Evolutionary conservation across 2,888 invertebrate genomes (phyloP), one percentile per base, ranked within the genome.

Genomic region (Leptinotarsa peninsularis): DNA sequence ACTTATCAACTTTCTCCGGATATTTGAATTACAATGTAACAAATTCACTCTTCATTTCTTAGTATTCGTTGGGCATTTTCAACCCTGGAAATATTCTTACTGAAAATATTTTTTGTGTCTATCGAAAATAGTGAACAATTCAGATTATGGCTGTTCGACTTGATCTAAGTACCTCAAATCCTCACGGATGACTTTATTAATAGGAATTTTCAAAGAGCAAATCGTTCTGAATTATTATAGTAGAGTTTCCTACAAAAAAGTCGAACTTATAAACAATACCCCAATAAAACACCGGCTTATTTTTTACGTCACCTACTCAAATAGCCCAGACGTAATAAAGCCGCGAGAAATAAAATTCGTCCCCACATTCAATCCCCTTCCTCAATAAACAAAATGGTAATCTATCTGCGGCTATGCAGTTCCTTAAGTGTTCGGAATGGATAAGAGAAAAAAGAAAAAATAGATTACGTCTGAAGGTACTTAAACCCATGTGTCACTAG

Each of bases 321-420:
- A 71, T 49, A 66, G 52, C 71, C 63, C 71, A 71, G 66, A 66
- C 63, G 52, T 23, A 71, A 71, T 66, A 52, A 71, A 71, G 52
- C n/a, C 43, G 63, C 27, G 4, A n/a, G 43, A 71, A 71, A 66
- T 66, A 71, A 71, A 71, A 71, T 27, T 49, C 43, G n/a, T 50
- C 27, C 43, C 66, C 50, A 43, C 66, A 50, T 33, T 60, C 52
- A 21, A 71, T 27, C 49, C 71, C 71, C 60, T 66, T 63, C 23
- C 23, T 49, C 60, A 66, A 66, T 66, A 71, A 71, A 71, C 71
- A 63, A 49, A 71, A 63, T 49, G 63, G 27, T 71, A 71, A 71
- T 71, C 52, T 71, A 49, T 66, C 21, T 49, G 66, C 27, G 50
- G 27, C 63, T n/a, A 63, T 60, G 23, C 52, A 66, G n/a, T 71